Conservation (phyloP, 2,888 invertebrate species). For the Theretra japonica region DNA sequence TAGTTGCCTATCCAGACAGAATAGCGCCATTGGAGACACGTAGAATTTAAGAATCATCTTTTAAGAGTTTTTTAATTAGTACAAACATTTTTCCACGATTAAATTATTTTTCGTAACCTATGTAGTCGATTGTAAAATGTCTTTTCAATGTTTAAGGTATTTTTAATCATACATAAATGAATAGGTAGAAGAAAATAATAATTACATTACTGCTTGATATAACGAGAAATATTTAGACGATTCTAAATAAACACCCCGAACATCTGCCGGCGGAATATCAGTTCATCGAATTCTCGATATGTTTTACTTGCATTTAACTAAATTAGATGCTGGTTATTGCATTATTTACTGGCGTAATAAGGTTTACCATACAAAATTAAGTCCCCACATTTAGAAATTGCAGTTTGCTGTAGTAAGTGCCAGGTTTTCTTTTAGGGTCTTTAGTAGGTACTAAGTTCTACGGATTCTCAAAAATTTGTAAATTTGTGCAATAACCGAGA, state of each 20-base stretch:
- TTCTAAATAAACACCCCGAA: conserved; percentile 1
- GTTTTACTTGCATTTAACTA: not conserved
- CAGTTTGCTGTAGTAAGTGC: not conserved
- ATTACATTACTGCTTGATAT: not conserved
- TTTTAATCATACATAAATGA: not conserved
- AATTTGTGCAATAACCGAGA: too few species aligned
- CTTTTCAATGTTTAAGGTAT: not conserved
- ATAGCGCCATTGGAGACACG: too few species aligned
- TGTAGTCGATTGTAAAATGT: not conserved
- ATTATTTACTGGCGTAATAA: not conserved
- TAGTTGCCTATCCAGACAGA: too few species aligned
- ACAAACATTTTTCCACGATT: too few species aligned
- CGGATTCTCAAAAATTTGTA: too few species aligned
- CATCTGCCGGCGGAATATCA: not conserved
- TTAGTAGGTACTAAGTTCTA: too few species aligned
- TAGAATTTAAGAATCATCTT: too few species aligned
- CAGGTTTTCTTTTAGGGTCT: too few species aligned
- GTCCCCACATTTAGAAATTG: not conserved
- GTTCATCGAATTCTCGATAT: conserved; percentile 1
- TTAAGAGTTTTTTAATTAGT: too few species aligned
- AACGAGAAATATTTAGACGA: not conserved
- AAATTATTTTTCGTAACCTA: too few species aligned
- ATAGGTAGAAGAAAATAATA: not conserved
- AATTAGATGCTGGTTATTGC: not conserved
- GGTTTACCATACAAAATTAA: not conserved